A percentile compares a stretch with the other conserved stretches of the same genome.
These are phyloP conservation scores for Hemithea aestivaria DNA, from an alignment of 2,888 invertebrate genomes.

Conservation along the genomic window DNA sequence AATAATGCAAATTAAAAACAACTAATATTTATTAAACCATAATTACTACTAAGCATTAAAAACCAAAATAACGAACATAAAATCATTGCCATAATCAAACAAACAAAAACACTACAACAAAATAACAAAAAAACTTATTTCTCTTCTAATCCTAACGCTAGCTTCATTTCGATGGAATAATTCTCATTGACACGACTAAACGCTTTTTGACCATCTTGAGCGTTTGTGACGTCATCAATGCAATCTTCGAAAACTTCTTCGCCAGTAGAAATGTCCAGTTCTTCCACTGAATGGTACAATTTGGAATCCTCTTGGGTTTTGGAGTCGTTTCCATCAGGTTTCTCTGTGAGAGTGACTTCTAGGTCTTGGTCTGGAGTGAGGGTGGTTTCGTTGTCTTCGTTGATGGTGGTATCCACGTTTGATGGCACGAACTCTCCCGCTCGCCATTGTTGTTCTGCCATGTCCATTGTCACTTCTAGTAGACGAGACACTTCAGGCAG, in stretches of 20 bases:
- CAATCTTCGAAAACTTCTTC: slow-evolving; percentile 64
- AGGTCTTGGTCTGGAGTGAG: slow-evolving; percentile 39
- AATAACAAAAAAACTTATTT: slow-evolving; percentile 7
- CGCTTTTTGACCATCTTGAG: slow-evolving; percentile 7
- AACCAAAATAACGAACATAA: too few species aligned
- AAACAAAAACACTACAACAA: too few species aligned
- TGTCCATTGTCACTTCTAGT: slow-evolving; percentile 59
- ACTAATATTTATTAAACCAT: too few species aligned
- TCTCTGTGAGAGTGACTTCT: background rate
- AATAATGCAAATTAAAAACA: too few species aligned
- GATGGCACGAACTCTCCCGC: slow-evolving; percentile 38
- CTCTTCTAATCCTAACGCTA: slow-evolving; percentile 51
- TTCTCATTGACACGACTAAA: slow-evolving; percentile 50
- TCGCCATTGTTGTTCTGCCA: slow-evolving; percentile 55
- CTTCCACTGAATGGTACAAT: slow-evolving; percentile 10
- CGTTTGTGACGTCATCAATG: slow-evolving; percentile 36
- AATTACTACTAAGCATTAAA: too few species aligned
- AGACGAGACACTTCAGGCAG: slow-evolving; percentile 65
- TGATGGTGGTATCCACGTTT: slow-evolving; percentile 14
- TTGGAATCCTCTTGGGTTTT: slow-evolving; percentile 14
- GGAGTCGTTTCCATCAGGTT: slow-evolving; percentile 28
- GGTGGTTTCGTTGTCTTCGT: slow-evolving; percentile 51
- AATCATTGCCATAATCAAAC: too few species aligned
- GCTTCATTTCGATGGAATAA: slow-evolving; percentile 67
- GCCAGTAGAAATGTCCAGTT: slow-evolving; percentile 26